These are phyloP conservation scores for Pseudopipra pipra DNA, from an alignment of 2,113 vertebrate species.

Conservation along the genomic window DNA sequence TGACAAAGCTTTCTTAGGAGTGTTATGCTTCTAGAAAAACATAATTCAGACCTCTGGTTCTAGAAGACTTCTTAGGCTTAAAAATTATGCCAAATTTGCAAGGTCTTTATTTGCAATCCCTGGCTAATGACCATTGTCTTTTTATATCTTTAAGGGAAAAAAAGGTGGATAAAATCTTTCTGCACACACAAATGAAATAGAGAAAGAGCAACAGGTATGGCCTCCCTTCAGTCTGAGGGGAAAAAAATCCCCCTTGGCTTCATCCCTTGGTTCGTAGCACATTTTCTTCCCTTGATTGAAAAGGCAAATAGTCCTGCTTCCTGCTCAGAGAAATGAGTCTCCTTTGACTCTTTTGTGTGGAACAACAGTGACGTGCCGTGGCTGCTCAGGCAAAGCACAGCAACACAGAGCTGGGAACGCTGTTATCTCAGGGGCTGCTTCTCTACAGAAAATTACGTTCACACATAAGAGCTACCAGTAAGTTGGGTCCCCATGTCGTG, in stretches of 20 bases:
- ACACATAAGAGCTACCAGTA: neutral
- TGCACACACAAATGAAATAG: neutral
- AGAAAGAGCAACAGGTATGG: neutral
- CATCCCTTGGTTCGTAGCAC: neutral
- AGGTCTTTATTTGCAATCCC: neutral
- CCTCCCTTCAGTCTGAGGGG: neutral
- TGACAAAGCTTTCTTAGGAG: neutral
- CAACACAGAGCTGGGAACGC: neutral
- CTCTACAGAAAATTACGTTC: neutral
- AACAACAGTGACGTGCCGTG: slow-evolving; percentile 57
- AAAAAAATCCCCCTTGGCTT: neutral
- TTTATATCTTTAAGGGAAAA: neutral
- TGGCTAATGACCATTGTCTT: neutral
- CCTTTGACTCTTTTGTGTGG: neutral
- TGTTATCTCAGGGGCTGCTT: neutral
- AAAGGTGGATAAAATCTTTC: neutral
- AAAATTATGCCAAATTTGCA: neutral
- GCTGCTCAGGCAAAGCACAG: neutral
- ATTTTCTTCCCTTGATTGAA: neutral
- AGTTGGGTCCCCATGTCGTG: neutral
- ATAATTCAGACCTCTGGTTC: neutral
- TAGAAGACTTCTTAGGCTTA: neutral
- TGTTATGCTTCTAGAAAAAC: neutral
- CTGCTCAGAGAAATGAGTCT: neutral
- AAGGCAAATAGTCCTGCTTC: neutral